Percentiles rank a stretch among this genome's conserved stretches.
Conservation (phyloP, 2,797 vertebrate genomes). For the Kryptolebias ocellatus region DNA sequence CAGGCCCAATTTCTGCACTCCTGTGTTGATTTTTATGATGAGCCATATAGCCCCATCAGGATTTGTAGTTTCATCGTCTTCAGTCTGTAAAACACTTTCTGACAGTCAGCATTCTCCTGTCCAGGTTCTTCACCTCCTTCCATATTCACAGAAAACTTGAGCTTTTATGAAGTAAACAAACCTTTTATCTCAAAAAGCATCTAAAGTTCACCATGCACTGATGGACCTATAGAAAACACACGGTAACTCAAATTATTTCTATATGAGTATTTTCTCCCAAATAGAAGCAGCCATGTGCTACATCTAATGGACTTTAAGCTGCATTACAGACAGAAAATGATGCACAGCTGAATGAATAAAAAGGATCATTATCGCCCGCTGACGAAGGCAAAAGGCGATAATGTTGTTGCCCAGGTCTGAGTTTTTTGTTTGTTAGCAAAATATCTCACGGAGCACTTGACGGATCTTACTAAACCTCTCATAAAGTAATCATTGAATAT, state of each 20-base stretch:
- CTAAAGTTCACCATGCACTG: not conserved
- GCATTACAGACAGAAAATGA: constrained; percentile 57
- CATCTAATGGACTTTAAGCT: constrained; percentile 72
- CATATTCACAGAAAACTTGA: not conserved
- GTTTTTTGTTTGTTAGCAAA: no score
- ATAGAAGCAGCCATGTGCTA: constrained; percentile 51
- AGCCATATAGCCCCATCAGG: not conserved
- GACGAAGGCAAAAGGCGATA: no score
- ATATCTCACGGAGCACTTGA: no score
- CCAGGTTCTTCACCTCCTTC: not conserved
- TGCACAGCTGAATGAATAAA: constrained; percentile 6
- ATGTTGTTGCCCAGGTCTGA: no score
- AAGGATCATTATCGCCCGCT: no score
- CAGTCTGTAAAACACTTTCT: not conserved
- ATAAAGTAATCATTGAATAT: no score
- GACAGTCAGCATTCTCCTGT: not conserved
- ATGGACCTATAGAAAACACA: constrained; percentile 1
- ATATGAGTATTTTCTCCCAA: not conserved
- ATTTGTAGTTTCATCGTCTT: not conserved
- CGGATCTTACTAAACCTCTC: no score
- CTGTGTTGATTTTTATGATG: constrained; percentile 2
- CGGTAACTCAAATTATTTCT: not conserved
- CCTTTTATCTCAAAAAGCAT: not conserved
- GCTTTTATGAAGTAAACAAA: constrained; percentile 4
- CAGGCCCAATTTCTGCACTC: not conserved